Percentiles rank a stretch among this genome's conserved stretches.
These are phyloP conservation scores for Pherbina coryleti DNA, from an alignment of 2,888 invertebrate species.

Conservation along the genomic window DNA sequence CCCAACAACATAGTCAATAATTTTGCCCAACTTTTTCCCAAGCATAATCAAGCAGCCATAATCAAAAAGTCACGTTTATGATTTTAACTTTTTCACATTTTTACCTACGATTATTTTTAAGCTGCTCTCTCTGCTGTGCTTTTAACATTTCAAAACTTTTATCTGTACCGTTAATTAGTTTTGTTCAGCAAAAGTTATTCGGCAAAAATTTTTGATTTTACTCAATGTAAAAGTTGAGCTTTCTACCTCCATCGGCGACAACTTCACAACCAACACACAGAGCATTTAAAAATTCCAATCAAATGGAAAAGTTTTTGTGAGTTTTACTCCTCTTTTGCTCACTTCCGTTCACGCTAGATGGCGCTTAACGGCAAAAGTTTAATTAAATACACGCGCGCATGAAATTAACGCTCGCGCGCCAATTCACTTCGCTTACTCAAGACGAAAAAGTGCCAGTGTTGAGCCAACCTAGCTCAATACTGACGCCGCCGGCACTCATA, in stretches of 20 bases:
- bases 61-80: constrained; percentile 49
- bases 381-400: constrained; percentile 60
- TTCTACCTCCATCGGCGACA: background rate
- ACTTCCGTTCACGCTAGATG: constrained; percentile 35
- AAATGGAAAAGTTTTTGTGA: constrained; percentile 53
- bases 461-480: background rate
- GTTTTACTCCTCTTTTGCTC: constrained; percentile 23
- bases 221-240: constrained; percentile 33
- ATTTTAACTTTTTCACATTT: constrained; percentile 50
- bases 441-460: constrained; percentile 18
- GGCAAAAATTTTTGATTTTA: constrained; percentile 63
- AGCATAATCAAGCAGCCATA: constrained; percentile 26
- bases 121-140: background rate
- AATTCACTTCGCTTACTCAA: constrained; percentile 26
- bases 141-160: constrained; percentile 54
- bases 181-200: constrained; percentile 50
- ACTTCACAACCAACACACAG: constrained; percentile 26
- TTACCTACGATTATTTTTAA: constrained; percentile 47
- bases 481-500: constrained; percentile 20
- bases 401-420: constrained; percentile 47
- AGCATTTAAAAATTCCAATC: constrained; percentile 58
- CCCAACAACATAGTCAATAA: constrained; percentile 12
- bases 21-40: background rate
- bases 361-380: constrained; percentile 65
- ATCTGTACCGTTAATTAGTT: constrained; percentile 67